These are phyloP conservation scores for Cyclina sinensis DNA, from an alignment of 1,140 invertebrate species.

Conservation along the genomic window DNA sequence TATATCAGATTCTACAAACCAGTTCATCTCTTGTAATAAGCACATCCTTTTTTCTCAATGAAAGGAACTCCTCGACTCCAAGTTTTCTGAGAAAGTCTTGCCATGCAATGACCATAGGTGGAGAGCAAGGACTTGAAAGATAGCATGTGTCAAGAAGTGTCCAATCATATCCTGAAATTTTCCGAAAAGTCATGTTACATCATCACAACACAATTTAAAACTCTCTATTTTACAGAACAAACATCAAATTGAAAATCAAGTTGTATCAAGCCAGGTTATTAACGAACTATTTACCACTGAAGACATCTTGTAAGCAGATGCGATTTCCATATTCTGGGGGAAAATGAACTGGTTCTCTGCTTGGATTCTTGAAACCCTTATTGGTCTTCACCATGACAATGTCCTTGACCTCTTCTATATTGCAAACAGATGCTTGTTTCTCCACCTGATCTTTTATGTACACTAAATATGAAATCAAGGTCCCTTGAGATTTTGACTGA, in stretches of 20 bases:
- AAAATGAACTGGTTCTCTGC: conserved; percentile 79
- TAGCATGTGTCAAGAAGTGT: conserved; percentile 78
- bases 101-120: conserved; percentile 72
- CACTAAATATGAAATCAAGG: conserved; percentile 80
- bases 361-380: conserved; percentile 78
- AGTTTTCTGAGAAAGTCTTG: conserved; percentile 81
- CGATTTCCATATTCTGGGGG: conserved; percentile 77
- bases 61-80: conserved; percentile 80
- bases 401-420: conserved; percentile 75
- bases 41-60: conserved; percentile 68
- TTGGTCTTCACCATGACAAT: conserved; percentile 79
- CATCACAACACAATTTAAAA: background rate
- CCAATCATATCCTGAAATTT: conserved; percentile 82
- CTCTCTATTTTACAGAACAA: background rate
- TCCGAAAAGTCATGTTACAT: background rate
- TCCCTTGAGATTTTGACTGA: conserved; percentile 76
- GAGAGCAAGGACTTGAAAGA: conserved; percentile 64
- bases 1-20: conserved; percentile 75
- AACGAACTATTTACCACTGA: conserved; percentile 74
- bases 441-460: conserved; percentile 82
- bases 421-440: conserved; percentile 74
- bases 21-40: conserved; percentile 63
- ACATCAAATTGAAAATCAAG: background rate
- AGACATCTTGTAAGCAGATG: conserved; percentile 71
- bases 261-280: too few relatives aligned